Base-by-base conservation (phyloP, 2,113 vertebrate species). In the Poeciliopsis turrubarensis region DNA sequence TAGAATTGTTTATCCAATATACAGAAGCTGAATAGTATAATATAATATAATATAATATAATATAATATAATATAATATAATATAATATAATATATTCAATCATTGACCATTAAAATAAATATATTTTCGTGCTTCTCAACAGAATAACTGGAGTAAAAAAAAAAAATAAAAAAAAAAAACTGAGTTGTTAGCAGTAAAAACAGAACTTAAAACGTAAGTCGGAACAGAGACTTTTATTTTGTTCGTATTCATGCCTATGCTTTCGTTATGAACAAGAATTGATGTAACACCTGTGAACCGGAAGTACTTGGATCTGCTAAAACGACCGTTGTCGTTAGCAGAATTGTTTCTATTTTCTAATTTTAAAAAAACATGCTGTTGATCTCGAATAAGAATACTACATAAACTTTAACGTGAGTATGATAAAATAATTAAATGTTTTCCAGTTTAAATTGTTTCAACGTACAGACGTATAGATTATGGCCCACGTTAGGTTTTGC, bases 331-430 rank as follows among this genome's bases (percentile, higher is more conserved):
- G 30, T 12, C 3, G 3, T 65, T 65, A 54, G 26, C n/a, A 60
- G 60, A 15, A 0, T 70, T 37, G 5, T 3, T 1, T 77, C 26
- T 75, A 3, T 47, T 60, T 68, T 14, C 32, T n/a, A 3, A 13
- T 15, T 32, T 64, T 6, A 29, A 14, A 34, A 26, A 12, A 65
- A 39, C 69, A 12, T 10, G 1, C 17, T 11, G 2, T 19, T 65
- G 14, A 39, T 75, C 26, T 70, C 1, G 0, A 1, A 14, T 30
- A 34, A n/a, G 30, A 5, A 1, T 3, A 27, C 32, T 32, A 73
- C 54, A 13, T 2, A 60, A 41, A 0, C 2, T 25, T 79, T 75
- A 39, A 60, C 70, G 87, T 89, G 30, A 84, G 70, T 79, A 66
- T 22, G 2, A 2, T 41, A 64, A 1, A 60, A 17, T n/a, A 14